Percentiles rank a stretch among this genome's conserved stretches.
These are phyloP conservation scores for Marmota flaviventris DNA, from an alignment of 2,113 vertebrate genomes.

Conservation along the genomic window DNA sequence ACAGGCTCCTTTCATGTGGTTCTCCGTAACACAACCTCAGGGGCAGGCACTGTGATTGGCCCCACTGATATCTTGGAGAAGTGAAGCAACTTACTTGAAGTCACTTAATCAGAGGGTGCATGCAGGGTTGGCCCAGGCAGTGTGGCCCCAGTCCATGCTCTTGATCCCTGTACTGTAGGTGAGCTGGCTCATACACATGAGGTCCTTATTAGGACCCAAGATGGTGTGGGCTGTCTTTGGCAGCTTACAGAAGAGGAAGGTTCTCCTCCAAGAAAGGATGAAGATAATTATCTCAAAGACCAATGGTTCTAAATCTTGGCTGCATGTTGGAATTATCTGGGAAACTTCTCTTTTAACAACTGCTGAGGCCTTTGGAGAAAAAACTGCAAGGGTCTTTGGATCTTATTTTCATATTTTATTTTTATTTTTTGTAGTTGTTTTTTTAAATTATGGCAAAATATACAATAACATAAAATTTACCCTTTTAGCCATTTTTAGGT, in stretches of 20 bases:
- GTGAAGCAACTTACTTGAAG: not conserved
- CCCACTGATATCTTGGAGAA: not conserved
- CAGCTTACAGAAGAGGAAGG: not conserved
- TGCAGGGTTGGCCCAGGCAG: not conserved
- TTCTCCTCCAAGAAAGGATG: not conserved
- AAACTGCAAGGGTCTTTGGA: not conserved
- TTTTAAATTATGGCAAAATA: not conserved
- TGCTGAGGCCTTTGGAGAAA: not conserved
- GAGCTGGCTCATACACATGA: not conserved
- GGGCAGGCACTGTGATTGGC: not conserved
- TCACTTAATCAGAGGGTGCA: not conserved
- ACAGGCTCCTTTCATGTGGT: not conserved
- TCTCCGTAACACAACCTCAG: not conserved
- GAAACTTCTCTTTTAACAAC: not conserved
- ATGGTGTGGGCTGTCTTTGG: not conserved
- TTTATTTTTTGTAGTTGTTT: too few species aligned
- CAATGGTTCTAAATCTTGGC: not conserved
- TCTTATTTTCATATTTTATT: too few species aligned
- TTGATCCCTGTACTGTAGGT: too few species aligned
- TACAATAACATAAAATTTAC: not conserved
- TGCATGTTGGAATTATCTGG: not conserved
- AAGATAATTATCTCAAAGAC: not conserved
- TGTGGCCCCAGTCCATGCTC: not conserved
- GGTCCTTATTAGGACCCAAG: not conserved
- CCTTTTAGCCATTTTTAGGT: not conserved